Evolutionary conservation across 2,888 invertebrate species (phyloP).

Genomic region (Glyphotaelius pellucidus): DNA sequence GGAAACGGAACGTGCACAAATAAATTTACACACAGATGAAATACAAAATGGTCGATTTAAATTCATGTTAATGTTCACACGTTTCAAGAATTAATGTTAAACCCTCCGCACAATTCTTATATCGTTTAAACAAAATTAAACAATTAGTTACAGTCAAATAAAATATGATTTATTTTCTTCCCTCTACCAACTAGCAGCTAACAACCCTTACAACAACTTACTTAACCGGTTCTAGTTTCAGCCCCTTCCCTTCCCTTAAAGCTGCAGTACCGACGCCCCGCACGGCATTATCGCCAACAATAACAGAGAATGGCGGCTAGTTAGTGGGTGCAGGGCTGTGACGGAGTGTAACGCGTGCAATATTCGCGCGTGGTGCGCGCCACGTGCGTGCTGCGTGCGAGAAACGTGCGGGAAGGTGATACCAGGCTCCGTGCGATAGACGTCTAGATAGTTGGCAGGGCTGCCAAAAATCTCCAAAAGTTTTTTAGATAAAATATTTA

Average conservation of each 20-base stretch:
- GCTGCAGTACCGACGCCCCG: neutral
- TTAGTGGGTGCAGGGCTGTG: conserved; percentile 20
- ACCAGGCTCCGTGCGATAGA: neutral
- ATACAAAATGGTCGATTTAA: too few species aligned
- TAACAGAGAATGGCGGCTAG: conserved; percentile 1
- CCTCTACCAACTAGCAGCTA: neutral
- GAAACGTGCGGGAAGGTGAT: conserved; percentile 17
- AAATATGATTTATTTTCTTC: neutral
- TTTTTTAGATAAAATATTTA: neutral
- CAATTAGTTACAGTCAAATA: neutral
- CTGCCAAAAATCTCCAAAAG: neutral
- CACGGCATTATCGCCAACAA: neutral
- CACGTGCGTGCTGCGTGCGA: conserved; percentile 33
- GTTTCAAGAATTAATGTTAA: neutral
- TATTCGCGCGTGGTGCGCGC: conserved; percentile 11
- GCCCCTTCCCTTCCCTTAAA: neutral
- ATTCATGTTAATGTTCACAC: neutral
- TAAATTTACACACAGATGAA: too few species aligned
- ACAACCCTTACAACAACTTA: neutral
- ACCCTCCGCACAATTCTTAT: neutral
- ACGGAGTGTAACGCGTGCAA: conserved; percentile 24
- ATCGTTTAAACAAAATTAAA: neutral
- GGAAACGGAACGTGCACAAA: too few species aligned
- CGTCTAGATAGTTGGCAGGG: neutral
- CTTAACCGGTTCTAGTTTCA: neutral